These are phyloP conservation scores for Zophobas morio DNA, from an alignment of 1,140 invertebrate genomes.

Conservation along the genomic window DNA sequence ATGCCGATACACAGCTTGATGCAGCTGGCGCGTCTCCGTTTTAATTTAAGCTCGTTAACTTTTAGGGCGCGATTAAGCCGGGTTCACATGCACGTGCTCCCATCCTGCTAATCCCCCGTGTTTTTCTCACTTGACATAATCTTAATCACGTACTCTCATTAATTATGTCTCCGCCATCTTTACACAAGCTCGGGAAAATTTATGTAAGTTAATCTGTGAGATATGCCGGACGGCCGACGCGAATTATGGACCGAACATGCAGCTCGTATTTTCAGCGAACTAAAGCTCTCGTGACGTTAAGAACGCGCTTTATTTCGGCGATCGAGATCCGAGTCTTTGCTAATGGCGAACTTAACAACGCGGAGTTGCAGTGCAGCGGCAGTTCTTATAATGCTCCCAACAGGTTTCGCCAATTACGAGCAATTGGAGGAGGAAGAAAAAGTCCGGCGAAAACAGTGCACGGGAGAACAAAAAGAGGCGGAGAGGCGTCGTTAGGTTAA, in stretches of 20 bases:
- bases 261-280: constrained; percentile 55
- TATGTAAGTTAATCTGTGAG: constrained; percentile 63
- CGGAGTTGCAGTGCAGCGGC: too few species aligned
- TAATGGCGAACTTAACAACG: constrained; percentile 38
- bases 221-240: constrained; percentile 56
- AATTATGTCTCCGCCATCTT: constrained; percentile 62
- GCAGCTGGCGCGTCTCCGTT: constrained; percentile 46
- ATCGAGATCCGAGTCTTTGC: not conserved
- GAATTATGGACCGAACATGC: constrained; percentile 61
- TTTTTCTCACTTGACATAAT: constrained; percentile 60
- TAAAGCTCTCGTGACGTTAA: constrained; percentile 48
- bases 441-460: too few species aligned
- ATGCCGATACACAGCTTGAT: constrained; percentile 46
- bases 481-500: too few species aligned
- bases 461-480: too few species aligned
- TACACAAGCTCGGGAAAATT: constrained; percentile 55
- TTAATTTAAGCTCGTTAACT: constrained; percentile 52
- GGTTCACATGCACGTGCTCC: constrained; percentile 50
- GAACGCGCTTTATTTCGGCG: constrained; percentile 35
- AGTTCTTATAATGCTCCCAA: too few species aligned
- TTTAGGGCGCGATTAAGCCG: constrained; percentile 49
- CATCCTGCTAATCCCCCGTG: constrained; percentile 51
- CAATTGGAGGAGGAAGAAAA: too few species aligned
- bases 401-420: too few species aligned
- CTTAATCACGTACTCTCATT: constrained; percentile 63